Evolutionary conservation across 2,888 invertebrate genomes (phyloP), one percentile per base, ranked within the genome.

Genomic region (Drosophila pseudotakahashii): DNA sequence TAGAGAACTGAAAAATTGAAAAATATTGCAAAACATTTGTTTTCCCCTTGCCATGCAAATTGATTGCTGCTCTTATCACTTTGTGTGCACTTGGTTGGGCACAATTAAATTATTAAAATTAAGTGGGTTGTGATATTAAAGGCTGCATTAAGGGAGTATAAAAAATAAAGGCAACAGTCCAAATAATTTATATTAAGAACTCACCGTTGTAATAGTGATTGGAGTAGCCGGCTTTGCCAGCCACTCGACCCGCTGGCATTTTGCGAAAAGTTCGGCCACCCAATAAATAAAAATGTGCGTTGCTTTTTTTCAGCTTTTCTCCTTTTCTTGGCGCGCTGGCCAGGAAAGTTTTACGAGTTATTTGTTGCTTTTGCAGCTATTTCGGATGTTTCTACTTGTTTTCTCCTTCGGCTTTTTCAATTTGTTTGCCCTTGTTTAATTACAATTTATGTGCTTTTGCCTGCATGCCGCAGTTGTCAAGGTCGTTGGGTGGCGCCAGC

Each of bases 191-290:
- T n/a, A n/a, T n/a, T n/a, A n/a, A 45, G 50, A 10, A 73, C 84
- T 71, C 78, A 92, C 92, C 92, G 78, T 91, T 91, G 62, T 92
- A 92, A 67, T 89, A 90, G 72, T 90, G 91, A 81, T 92, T 92
- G 72, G 92, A 92, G 78, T 89, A 92, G 57, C 92, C 92, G 80
- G 92, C 91, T 77, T 92, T 92, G 73, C 92, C 92, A 75, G 92
- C 92, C 68, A 92, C 92, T 68, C 92, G 90, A 83, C 92, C 92
- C 53, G 92, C 92, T 87, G 92, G 92, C 92, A 92, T 92, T 80
- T 79, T 88, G 59, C 61, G 19, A 67, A 41, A 26, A 41, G 37
- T 47, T 30, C 9, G 41, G 53, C 47, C 58, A 63, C 63, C 53
- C 19, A 42, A 48, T 32, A 57, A 32, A 37, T 44, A 50, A 23